phyloP scores from a whole-genome alignment of 2,113 vertebrate species.

The Elaphurus davidianus region DNA sequence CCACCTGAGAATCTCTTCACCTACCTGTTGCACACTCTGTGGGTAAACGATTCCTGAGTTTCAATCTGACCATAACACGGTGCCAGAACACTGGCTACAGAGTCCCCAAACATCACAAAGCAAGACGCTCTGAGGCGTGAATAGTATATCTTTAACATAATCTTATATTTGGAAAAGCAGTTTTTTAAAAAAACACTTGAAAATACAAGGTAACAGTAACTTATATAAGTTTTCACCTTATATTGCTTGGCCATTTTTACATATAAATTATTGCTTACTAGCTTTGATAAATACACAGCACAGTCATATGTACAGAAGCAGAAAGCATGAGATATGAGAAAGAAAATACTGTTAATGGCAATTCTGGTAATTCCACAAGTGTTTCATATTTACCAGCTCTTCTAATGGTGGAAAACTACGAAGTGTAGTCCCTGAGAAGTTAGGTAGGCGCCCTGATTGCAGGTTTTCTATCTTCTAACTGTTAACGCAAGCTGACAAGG shows the following conservation, averaged over 20 bases:
- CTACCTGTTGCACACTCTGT: accelerated
- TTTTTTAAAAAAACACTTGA: slow-evolving; percentile 84
- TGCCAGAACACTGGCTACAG: too few relatives aligned
- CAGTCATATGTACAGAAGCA: slow-evolving; percentile 84
- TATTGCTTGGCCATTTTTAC: slow-evolving; percentile 88
- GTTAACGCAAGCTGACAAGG: slow-evolving; percentile 72
- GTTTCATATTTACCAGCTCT: slow-evolving; percentile 83
- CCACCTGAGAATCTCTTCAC: neutral
- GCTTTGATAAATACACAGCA: slow-evolving; percentile 84
- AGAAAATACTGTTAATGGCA: slow-evolving; percentile 78
- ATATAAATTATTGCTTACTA: slow-evolving; percentile 91
- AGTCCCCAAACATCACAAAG: neutral
- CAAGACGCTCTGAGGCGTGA: neutral
- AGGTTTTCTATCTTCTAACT: slow-evolving; percentile 73
- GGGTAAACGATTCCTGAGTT: neutral
- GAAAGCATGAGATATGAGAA: slow-evolving; percentile 77
- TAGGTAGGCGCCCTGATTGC: slow-evolving; percentile 77
- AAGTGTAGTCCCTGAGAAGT: slow-evolving; percentile 87
- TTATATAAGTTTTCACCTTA: slow-evolving; percentile 83
- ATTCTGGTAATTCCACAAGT: slow-evolving; percentile 81
- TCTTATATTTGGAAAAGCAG: slow-evolving; percentile 87
- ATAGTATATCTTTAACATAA: slow-evolving; percentile 73
- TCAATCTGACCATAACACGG: accelerated
- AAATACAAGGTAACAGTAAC: slow-evolving; percentile 83
- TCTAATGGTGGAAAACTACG: slow-evolving; percentile 78